Evolutionary conservation across 2,888 invertebrate genomes (phyloP).

Genomic region (Lutraria lutraria): DNA sequence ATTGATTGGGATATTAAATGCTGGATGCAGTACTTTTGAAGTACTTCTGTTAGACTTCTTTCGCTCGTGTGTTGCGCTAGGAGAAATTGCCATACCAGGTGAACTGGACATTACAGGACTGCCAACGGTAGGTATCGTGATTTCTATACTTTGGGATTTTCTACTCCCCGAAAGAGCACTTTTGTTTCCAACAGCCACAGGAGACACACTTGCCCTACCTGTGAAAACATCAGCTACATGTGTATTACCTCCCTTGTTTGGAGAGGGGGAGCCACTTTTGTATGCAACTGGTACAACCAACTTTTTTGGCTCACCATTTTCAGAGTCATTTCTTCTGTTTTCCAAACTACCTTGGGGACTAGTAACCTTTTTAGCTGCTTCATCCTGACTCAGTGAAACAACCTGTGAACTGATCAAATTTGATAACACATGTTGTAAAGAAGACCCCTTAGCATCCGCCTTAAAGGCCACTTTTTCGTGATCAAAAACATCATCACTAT

Average conservation of each 20-base stretch:
- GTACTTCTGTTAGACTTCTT: conserved; percentile 45
- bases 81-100: conserved; percentile 39
- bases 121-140: conserved; percentile 51
- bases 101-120: conserved; percentile 47
- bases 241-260: conserved; percentile 32
- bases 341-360: neutral
- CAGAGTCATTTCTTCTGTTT: neutral
- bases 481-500: conserved; percentile 66
- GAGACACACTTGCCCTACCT: conserved; percentile 18
- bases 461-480: conserved; percentile 43
- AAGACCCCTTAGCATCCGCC: conserved; percentile 56
- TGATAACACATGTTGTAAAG: conserved; percentile 78
- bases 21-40: conserved; percentile 64
- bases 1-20: conserved; percentile 64
- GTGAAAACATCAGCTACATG: neutral
- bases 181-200: conserved; percentile 39
- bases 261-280: conserved; percentile 23
- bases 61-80: conserved; percentile 38
- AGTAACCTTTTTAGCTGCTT: conserved; percentile 29
- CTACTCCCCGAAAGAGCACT: conserved; percentile 38
- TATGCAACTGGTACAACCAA: neutral
- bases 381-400: conserved; percentile 56
- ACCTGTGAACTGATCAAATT: conserved; percentile 76
- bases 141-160: conserved; percentile 32
- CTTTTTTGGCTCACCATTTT: conserved; percentile 3